Base-by-base conservation (phyloP, 1,140 invertebrate genomes). In the Solenopsis fugax region DNA sequence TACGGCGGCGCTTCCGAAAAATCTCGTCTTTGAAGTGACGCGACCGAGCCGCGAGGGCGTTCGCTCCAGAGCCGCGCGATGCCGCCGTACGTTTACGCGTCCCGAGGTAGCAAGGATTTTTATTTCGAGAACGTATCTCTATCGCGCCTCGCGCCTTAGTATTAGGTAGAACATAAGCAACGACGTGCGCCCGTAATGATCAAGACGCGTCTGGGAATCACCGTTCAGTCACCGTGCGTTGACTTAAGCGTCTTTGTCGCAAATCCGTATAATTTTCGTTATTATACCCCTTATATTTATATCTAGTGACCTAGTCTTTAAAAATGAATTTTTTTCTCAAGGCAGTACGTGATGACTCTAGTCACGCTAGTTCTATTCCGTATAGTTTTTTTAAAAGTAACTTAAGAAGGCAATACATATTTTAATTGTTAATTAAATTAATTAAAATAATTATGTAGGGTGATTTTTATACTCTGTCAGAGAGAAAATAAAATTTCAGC, bases 21-120 rank as follows among this genome's bases (percentile, higher is more conserved):
- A 90, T 87, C 86, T 86, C 84, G 82, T 87, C 89, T 91, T 90
- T 92, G 91, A 91, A 91, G 88, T 89, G 84, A 80, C 76, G 67
- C 85, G 64, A 21, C 52, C 45, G 45, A 72, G 52, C 41, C 34
- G 67, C 78, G 80, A 82, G 80, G 80, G 67, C 13, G 80, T 84
- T 60, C 67, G 64, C 65, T 54, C 65, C 29, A 29, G 29, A 29
- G 24, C 34, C 37, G 37, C 21, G 41, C 21, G 75, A 62, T 24
- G 60, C 45, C 4, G 45, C 37, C 16, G 16, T 62, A 41, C 78
- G 50, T 81, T 81, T 81, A 81, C 37, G 50, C 21, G 12, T 56
- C 78, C 16, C 50, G 21, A 24, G 37, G 58, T 69, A 21, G 58
- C 80, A 21, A 69, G 54, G 54, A 84, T 84, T 84, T 84, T 84